These are phyloP conservation scores for Cyclina sinensis DNA, from an alignment of 1,140 invertebrate genomes.

Conservation along the genomic window DNA sequence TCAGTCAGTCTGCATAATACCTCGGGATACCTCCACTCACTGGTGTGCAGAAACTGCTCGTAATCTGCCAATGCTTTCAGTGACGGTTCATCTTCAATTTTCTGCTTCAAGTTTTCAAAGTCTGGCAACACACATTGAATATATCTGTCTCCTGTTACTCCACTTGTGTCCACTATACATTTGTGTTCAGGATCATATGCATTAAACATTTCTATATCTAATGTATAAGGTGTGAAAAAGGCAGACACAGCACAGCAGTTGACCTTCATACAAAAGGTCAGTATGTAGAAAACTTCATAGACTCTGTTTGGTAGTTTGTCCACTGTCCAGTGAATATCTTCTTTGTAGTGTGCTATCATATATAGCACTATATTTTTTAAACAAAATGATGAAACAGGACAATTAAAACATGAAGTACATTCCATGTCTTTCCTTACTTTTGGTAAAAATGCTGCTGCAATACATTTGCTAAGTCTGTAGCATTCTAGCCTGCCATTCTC, in stretches of 20 bases:
- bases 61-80: background rate
- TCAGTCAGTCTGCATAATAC: constrained; percentile 10
- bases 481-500: constrained; percentile 4
- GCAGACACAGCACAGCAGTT: background rate
- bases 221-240: constrained; percentile 3
- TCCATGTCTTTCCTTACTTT: background rate
- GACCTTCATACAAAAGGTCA: constrained; percentile 12
- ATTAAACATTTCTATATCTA: background rate
- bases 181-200: background rate
- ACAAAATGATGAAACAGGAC: background rate
- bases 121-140: background rate
- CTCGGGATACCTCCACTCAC: background rate
- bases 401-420: background rate
- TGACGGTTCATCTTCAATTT: background rate
- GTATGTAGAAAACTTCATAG: background rate
- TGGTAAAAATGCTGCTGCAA: background rate
- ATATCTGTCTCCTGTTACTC: background rate
- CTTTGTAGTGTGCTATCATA: background rate
- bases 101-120: background rate
- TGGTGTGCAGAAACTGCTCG: background rate
- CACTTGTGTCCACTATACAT: background rate
- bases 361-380: constrained; percentile 25
- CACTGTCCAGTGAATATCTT: background rate
- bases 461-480: constrained; percentile 1
- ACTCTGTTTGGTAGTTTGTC: background rate